phyloP scores from a whole-genome alignment of 2,113 vertebrate genomes.

The Mastomys natalensis region DNA sequence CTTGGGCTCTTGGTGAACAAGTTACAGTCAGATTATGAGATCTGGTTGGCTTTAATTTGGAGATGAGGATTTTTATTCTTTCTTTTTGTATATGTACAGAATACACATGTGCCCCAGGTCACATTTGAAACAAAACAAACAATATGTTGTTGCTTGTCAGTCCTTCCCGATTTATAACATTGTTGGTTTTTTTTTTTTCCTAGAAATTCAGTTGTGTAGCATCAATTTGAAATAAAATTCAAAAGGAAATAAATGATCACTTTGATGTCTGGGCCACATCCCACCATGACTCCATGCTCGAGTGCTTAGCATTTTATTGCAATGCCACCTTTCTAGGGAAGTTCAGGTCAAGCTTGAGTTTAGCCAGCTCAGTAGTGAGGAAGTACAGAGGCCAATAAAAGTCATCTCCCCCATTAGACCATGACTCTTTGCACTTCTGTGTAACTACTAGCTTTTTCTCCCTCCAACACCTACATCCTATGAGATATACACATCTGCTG shows the following conservation, averaged over 20 bases:
- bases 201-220: background rate
- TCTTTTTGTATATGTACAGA: slow-evolving; percentile 22
- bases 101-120: background rate
- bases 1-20: background rate
- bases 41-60: background rate
- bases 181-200: background rate
- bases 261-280: background rate
- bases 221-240: slow-evolving; percentile 23
- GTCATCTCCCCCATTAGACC: slow-evolving; percentile 4
- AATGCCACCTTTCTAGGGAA: background rate
- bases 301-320: slow-evolving; percentile 32
- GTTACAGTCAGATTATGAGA: background rate
- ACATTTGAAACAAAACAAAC: slow-evolving; percentile 6
- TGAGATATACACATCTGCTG: background rate
- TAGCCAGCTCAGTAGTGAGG: background rate
- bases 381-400: slow-evolving; percentile 50
- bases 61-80: background rate
- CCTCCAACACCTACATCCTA: background rate
- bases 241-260: background rate
- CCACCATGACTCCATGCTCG: background rate
- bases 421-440: slow-evolving; percentile 14
- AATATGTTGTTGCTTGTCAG: slow-evolving; percentile 29
- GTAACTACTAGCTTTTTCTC: background rate
- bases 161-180: background rate
- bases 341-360: background rate